A percentile compares a stretch with the other conserved stretches of the same genome.
Conservation (phyloP, 2,113 vertebrate species). For the Coryphaenoides rupestris region DNA sequence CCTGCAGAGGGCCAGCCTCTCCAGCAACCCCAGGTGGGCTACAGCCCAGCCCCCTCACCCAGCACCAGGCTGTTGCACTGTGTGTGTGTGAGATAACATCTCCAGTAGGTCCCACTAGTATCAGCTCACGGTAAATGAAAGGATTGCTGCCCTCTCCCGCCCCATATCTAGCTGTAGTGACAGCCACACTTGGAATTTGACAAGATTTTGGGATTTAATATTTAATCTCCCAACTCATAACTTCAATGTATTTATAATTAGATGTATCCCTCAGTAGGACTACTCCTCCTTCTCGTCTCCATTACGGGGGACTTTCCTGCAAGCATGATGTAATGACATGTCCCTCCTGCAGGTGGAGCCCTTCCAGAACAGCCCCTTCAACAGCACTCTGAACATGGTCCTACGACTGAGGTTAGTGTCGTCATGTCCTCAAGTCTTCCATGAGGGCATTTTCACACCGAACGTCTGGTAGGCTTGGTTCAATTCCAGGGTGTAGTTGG, state of each 20-base stretch:
- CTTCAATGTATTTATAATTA: too few relatives aligned
- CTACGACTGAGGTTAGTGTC: conserved; percentile 90
- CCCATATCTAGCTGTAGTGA: background rate
- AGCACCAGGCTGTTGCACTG: conserved; percentile 24
- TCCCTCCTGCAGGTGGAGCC: conserved; percentile 77
- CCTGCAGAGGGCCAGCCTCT: conserved; percentile 78
- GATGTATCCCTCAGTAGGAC: too few relatives aligned
- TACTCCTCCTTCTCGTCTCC: conserved; percentile 10
- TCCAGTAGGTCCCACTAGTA: conserved; percentile 17
- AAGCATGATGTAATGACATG: background rate
- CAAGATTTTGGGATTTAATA: background rate
- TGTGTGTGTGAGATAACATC: conserved; percentile 7
- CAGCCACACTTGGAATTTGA: background rate
- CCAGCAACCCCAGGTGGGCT: conserved; percentile 80
- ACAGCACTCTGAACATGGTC: conserved; percentile 90
- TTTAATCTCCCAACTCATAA: too few relatives aligned
- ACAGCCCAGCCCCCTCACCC: conserved; percentile 25
- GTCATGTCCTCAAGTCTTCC: background rate
- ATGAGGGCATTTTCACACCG: too few relatives aligned
- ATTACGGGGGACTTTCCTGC: background rate
- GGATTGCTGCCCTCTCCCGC: conserved; percentile 34
- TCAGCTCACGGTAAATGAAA: conserved; percentile 58
- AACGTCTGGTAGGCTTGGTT: too few relatives aligned
- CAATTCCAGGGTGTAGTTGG: too few relatives aligned
- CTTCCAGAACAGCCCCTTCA: conserved; percentile 72